Evolutionary conservation across 2,113 vertebrate species (phyloP), one percentile per base, ranked within the genome.

Genomic region (Pomatostomus ruficeps): DNA sequence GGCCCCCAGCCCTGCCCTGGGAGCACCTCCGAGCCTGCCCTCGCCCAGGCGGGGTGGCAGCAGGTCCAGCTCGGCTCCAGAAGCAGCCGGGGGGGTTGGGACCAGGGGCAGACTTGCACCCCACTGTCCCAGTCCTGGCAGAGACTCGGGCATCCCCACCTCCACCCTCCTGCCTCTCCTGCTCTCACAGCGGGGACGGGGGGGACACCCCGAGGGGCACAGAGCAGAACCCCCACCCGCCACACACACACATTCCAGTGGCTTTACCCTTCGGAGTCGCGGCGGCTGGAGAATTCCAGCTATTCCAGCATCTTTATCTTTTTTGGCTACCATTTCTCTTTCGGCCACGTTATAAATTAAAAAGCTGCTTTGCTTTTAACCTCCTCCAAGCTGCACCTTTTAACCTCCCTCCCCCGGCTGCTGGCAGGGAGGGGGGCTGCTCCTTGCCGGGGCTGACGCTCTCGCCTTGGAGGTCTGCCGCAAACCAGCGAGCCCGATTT

Each of bases 281-380:
- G 57, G 85, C 3, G 90, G 91, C 97, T 97, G 94, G 85, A 96
- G 94, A 97, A 97, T 97, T 96, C 96, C 95, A 96, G 83, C 91
- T 96, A 96, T 96, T 97, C 67, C 94, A 89, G 63, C 91, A 93
- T 81, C 95, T 96, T 96, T 97, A 95, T 96, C 95, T 96, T 91
- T 92, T 91, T 88, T 89, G 92, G 91, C 93, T 95, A 85, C 75
- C 62, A 88, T 55, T 61, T 74, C 89, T 95, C 93, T 73, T 58
- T 95, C 28, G 94, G 93, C 94, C 93, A 96, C 89, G n/a, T 91
- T 81, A 91, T 96, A 97, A 96, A 96, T 97, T 93, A 95, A 51
- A 51, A 80, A 84, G 45, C 80, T 49, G 91, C 91, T 96, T 96
- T 61, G 88, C 94, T 96, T 95, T 95, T 43, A 96, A 89, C 70